A percentile compares a stretch with the other conserved stretches of the same genome.
phyloP scores from a whole-genome alignment of 2,113 vertebrate species.

The Fukomys damarensis region DNA sequence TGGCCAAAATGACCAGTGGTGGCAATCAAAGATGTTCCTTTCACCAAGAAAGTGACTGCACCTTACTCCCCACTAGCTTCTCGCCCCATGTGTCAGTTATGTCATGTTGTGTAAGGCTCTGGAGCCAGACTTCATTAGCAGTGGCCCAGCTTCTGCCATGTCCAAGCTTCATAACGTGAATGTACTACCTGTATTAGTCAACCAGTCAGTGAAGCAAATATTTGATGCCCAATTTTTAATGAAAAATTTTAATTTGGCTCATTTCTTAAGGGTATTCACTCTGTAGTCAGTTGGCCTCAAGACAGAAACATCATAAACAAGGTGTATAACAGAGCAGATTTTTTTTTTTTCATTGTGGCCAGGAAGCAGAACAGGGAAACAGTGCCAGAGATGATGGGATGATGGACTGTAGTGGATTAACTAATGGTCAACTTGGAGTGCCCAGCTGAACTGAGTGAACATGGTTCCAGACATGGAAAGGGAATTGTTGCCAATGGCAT shows the following conservation, averaged over 20 bases:
- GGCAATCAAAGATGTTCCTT: background rate
- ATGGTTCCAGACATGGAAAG: too few species aligned
- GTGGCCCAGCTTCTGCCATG: background rate
- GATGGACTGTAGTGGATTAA: too few species aligned
- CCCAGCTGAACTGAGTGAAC: too few species aligned
- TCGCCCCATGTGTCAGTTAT: background rate
- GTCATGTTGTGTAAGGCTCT: background rate
- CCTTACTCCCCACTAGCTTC: background rate
- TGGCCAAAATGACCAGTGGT: background rate
- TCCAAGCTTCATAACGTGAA: background rate
- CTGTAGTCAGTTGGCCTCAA: background rate
- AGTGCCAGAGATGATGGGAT: background rate
- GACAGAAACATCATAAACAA: background rate
- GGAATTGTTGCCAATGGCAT: too few species aligned
- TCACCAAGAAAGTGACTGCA: fast-evolving
- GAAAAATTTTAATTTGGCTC: background rate
- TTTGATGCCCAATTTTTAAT: background rate
- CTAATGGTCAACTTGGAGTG: too few species aligned
- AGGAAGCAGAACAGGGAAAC: background rate
- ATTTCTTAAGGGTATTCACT: background rate
- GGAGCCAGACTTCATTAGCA: background rate
- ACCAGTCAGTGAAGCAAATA: background rate
- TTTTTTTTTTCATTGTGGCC: background rate
- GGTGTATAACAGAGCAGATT: background rate
- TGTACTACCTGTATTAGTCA: background rate